A percentile compares a stretch with the other conserved stretches of the same genome.
Evolutionary conservation across 2,113 vertebrate genomes (phyloP).

Genomic region (Carollia perspicillata): DNA sequence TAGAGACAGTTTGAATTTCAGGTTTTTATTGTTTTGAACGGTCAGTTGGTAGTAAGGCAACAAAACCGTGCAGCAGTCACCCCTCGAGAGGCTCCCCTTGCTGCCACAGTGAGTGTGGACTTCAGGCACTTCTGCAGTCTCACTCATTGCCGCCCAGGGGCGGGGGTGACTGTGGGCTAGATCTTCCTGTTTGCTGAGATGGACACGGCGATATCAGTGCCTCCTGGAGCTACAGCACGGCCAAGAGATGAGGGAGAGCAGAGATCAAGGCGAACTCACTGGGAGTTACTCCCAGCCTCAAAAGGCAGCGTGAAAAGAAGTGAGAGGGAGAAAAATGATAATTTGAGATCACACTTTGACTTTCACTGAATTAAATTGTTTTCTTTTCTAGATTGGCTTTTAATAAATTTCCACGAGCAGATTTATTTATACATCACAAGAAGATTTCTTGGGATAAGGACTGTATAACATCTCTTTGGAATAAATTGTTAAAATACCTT

Average conservation of each 20-base stretch:
- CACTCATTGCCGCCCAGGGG: not conserved
- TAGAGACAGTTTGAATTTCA: conserved; percentile 8
- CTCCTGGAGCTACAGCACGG: not conserved
- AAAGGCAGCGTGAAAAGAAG: not conserved
- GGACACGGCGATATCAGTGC: not conserved
- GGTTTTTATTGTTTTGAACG: not conserved
- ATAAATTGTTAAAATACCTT: conserved; percentile 3
- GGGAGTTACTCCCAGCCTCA: not conserved
- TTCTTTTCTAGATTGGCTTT: not conserved
- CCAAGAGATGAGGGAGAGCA: not conserved
- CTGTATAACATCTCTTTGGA: not conserved
- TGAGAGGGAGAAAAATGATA: not conserved
- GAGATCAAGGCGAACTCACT: not conserved
- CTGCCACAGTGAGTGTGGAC: not conserved
- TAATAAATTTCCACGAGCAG: not conserved
- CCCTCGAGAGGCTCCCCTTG: not conserved
- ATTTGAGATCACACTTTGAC: not conserved
- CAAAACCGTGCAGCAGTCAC: not conserved
- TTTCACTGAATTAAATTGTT: not conserved
- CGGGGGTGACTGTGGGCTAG: not conserved
- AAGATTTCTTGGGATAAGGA: not conserved
- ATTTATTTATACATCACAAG: not conserved
- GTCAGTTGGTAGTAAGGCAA: not conserved
- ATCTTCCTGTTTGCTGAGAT: not conserved
- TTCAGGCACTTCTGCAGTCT: not conserved